phyloP scores from a whole-genome alignment of 2,888 invertebrate genomes.

The Elysia crispata region DNA sequence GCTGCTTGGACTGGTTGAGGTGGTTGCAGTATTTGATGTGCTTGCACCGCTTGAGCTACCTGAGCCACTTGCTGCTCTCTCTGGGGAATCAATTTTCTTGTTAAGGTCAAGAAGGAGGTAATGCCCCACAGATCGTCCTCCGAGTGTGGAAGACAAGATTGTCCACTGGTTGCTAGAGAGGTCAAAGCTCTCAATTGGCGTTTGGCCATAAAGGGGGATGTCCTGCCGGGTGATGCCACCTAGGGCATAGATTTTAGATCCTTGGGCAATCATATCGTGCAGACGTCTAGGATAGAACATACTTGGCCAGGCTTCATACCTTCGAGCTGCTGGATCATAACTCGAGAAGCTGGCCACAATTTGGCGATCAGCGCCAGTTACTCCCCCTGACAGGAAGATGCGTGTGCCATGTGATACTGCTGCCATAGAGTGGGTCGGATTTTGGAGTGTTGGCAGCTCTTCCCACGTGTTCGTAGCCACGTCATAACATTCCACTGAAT shows the following conservation, averaged over 20 bases:
- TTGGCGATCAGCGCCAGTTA: conserved; percentile 70
- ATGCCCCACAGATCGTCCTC: conserved; percentile 76
- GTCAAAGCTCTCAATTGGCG: conserved; percentile 74
- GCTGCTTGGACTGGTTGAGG: no score
- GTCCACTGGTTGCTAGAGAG: conserved; percentile 74
- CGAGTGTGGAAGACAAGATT: conserved; percentile 73
- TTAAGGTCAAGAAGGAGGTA: conserved; percentile 58
- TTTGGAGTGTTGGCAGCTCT: conserved; percentile 70
- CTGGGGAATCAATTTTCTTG: no score
- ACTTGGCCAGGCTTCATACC: conserved; percentile 69
- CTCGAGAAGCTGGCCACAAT: conserved; percentile 69
- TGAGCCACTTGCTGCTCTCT: no score
- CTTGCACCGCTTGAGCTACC: no score
- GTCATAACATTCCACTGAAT: conserved; percentile 75
- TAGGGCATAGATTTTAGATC: conserved; percentile 69
- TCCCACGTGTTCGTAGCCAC: conserved; percentile 73
- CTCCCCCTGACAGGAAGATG: conserved; percentile 75
- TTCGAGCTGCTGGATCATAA: conserved; percentile 66
- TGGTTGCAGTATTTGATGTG: no score
- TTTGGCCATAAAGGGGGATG: conserved; percentile 73
- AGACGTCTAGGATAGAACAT: conserved; percentile 75
- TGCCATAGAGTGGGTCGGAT: conserved; percentile 73
- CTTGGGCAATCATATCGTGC: conserved; percentile 73
- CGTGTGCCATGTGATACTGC: conserved; percentile 64
- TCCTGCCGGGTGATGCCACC: conserved; percentile 75